Base-by-base conservation (phyloP, 2,113 vertebrate genomes). In the western clawed frog (Xenopus tropicalis) region DNA sequence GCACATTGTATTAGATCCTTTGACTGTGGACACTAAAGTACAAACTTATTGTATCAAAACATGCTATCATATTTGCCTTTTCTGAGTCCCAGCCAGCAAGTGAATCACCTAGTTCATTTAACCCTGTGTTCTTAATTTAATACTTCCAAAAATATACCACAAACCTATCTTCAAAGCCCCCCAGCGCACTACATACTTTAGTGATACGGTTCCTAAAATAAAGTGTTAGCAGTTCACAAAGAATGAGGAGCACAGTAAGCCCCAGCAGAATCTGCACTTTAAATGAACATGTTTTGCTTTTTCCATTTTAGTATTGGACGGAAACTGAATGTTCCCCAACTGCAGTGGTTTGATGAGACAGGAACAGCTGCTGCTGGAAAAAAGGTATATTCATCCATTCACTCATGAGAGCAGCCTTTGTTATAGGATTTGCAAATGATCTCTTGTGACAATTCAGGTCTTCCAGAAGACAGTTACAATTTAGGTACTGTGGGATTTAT, bases 391-490 rank as follows among this genome's bases (percentile, higher is more conserved):
- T 66, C 71, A 72, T 72, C 62, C 61, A 57, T 56, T 56, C 48
- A 72, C 29, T 62, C 61, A 65, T 57, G 61, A 66, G 71, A 66
- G 63, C 21, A 44, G 19, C 46, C 54, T 43, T 72, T 65, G 61
- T 72, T 72, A 37, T 57, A 23, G 61, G 64, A 58, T 44, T 72
- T 63, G 71, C 29, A 52, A 56, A 66, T 66, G 61, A 73, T 59
- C 46, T 64, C 63, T 25, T 8, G 62, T 66, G 71, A 59, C 63
- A 58, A 46, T 44, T 51, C 22, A 7, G 20, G 25, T 29, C 63
- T 12, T 23, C 71, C n/a, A n/a, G 14, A 42, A 23, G 54, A 48
- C 42, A 66, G 42, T n/a, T 48, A 48, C 20, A 43, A 48, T 66
- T 57, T 22, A 37, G 21, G 46, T 69, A 69, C 11, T 46, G 19